Percentiles rank a stretch among this genome's conserved stretches.
phyloP scores from a whole-genome alignment of 2,797 vertebrate species.

The Anas acuta region DNA sequence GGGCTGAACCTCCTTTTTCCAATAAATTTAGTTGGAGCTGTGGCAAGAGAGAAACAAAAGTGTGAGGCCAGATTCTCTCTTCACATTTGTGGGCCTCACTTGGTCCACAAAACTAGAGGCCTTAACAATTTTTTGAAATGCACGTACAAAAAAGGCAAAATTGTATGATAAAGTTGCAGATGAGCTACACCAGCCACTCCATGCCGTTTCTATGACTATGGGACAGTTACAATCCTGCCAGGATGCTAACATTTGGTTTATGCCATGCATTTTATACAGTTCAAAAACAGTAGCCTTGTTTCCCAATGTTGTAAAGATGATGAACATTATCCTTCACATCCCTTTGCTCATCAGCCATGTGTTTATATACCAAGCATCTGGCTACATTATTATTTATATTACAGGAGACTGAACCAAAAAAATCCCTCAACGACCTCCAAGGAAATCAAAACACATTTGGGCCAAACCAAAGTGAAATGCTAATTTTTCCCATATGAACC shows the following conservation, averaged over 20 bases:
- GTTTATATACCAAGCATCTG: slow-evolving; percentile 67
- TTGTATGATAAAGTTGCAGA: neutral
- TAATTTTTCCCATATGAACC: slow-evolving; percentile 47
- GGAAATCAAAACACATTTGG: slow-evolving; percentile 67
- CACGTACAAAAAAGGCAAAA: neutral
- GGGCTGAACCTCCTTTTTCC: neutral
- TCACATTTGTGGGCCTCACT: neutral
- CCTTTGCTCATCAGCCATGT: slow-evolving; percentile 66
- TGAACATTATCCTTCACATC: slow-evolving; percentile 47
- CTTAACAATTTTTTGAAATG: neutral
- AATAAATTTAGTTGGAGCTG: neutral
- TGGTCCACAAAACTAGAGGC: neutral
- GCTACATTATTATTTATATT: slow-evolving; percentile 61
- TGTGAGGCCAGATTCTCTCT: neutral
- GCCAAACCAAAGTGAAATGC: slow-evolving; percentile 47
- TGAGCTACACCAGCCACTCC: neutral
- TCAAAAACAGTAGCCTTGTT: slow-evolving; percentile 4
- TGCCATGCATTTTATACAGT: neutral
- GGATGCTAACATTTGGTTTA: neutral
- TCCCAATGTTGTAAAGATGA: slow-evolving; percentile 52
- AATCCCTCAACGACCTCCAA: slow-evolving; percentile 21
- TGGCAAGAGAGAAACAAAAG: neutral
- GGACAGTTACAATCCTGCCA: neutral
- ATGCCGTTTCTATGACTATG: neutral
- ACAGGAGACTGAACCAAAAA: slow-evolving; percentile 27